These are phyloP conservation scores for Brachyrhaphis roseni DNA, from an alignment of 2,797 vertebrate species.

Conservation along the genomic window DNA sequence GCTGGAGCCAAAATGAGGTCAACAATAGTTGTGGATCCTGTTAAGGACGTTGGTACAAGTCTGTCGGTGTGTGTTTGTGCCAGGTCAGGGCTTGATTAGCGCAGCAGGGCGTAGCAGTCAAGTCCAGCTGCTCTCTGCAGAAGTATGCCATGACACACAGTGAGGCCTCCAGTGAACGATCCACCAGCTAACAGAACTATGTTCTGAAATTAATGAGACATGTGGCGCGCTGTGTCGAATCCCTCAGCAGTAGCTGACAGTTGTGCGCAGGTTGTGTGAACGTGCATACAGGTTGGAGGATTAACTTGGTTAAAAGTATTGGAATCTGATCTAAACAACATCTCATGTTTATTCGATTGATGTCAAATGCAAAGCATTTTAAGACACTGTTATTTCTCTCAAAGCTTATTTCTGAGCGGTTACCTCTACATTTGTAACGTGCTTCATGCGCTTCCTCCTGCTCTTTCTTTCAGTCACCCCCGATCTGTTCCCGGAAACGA, in stretches of 20 bases:
- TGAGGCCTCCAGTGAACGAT: conserved; percentile 46
- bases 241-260: conserved; percentile 38
- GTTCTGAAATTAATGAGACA: conserved; percentile 49
- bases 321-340: not conserved
- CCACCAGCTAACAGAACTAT: conserved; percentile 37
- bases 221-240: conserved; percentile 39
- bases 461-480: conserved; percentile 71
- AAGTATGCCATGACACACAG: conserved; percentile 57
- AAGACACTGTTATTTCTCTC: not conserved
- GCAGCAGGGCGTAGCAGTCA: conserved; percentile 41
- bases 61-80: conserved; percentile 25
- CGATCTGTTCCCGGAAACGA: conserved; percentile 77
- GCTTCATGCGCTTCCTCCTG: not conserved
- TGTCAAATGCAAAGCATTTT: not conserved
- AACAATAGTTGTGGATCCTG: conserved; percentile 6
- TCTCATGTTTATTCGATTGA: not conserved
- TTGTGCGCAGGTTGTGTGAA: conserved; percentile 7
- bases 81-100: conserved; percentile 58
- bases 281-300: conserved; percentile 24
- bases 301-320: conserved; percentile 16
- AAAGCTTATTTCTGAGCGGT: not conserved
- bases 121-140: conserved; percentile 64
- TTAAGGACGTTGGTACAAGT: conserved; percentile 6
- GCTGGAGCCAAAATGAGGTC: conserved; percentile 14
- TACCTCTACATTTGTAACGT: not conserved